phyloP scores from a whole-genome alignment of 2,888 invertebrate species.

The Limnephilus rhombicus region DNA sequence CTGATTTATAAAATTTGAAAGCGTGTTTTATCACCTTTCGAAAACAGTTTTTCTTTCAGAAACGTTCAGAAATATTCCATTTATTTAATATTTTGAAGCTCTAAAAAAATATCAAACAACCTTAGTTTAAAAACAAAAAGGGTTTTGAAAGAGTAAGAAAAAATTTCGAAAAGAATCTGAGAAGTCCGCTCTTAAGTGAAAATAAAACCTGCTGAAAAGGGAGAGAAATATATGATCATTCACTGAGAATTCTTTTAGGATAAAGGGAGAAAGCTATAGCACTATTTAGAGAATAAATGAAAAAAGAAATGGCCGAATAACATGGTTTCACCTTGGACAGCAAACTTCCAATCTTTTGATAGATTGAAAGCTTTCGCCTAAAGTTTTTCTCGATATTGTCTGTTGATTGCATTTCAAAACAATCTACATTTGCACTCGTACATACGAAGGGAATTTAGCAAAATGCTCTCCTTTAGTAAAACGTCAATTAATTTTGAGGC shows the following conservation, averaged over 20 bases:
- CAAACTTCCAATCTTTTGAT: conserved; percentile 13
- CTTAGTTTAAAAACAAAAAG: too few relatives aligned
- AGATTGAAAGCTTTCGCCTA: not conserved
- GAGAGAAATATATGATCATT: not conserved
- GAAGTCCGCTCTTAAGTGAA: not conserved
- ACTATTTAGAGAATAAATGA: not conserved
- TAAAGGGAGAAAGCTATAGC: not conserved
- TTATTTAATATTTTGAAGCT: too few relatives aligned
- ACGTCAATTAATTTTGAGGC: not conserved
- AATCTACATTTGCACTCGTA: not conserved
- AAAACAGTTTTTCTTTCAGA: too few relatives aligned
- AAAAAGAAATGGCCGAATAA: conserved; percentile 25
- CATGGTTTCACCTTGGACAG: not conserved
- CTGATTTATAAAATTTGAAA: too few relatives aligned
- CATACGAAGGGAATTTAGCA: not conserved
- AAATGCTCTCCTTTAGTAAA: not conserved
- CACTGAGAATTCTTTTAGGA: not conserved
- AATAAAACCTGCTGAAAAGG: not conserved
- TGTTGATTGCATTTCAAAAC: not conserved
- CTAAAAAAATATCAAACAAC: too few relatives aligned
- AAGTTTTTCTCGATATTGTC: not conserved
- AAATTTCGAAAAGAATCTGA: not conserved
- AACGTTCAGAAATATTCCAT: too few relatives aligned
- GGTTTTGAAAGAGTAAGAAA: not conserved
- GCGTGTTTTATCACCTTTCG: too few relatives aligned